Evolutionary conservation across 2,113 vertebrate genomes (phyloP).

Genomic region (Brienomyrus brachyistius): DNA sequence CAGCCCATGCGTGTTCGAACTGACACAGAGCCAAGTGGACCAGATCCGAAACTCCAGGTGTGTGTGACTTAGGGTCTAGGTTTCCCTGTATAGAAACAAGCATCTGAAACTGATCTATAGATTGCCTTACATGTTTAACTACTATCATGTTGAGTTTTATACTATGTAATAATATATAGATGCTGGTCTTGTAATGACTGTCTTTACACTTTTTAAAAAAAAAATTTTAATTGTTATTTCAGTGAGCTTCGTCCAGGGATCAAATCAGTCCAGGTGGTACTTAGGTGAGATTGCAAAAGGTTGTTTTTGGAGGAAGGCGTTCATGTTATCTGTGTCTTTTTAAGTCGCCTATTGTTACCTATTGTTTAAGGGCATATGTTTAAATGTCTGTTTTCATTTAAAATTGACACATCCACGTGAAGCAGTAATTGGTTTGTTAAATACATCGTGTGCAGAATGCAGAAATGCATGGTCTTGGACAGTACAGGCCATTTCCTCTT

Average conservation of each 20-base stretch:
- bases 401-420: neutral
- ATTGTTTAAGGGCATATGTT: neutral
- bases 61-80: neutral
- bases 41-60: conserved; percentile 92
- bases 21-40: conserved; percentile 86
- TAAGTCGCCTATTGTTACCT: neutral
- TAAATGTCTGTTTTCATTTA: neutral
- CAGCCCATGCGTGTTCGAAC: conserved; percentile 87
- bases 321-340: neutral
- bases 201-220: neutral
- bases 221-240: neutral
- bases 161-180: neutral
- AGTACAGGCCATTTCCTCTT: neutral
- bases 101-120: too few species aligned
- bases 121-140: neutral
- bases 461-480: neutral
- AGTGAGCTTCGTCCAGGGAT: conserved; percentile 88
- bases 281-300: conserved; percentile 66
- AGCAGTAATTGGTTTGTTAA: neutral
- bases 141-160: neutral
- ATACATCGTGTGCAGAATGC: neutral
- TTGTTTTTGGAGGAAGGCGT: neutral
- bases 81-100: neutral
- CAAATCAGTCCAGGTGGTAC: conserved; percentile 90
- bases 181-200: neutral